Base-by-base conservation (phyloP, 1,140 invertebrate species). In the Neotoxoptera formosana region DNA sequence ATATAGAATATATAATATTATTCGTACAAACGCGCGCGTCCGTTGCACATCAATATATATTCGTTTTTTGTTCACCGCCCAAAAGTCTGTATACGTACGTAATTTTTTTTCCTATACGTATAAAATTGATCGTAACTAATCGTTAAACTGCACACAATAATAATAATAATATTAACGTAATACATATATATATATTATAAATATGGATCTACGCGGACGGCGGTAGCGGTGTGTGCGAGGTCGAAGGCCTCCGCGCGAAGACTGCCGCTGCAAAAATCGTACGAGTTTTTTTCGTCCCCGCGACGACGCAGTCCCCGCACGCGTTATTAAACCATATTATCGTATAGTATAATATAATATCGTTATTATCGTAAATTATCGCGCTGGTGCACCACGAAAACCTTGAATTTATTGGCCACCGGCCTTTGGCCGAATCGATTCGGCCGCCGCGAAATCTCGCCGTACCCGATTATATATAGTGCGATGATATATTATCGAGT, bases 41-140 rank as follows among this genome's bases (percentile, higher is more conserved):
- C 47, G 41, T 86, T 45, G 60, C 60, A 76, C 60, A 47, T 86
- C 8, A 45, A 47, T 9, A 48, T 86, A 47, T 9, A 48, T 86
- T 47, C 14, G 25, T 89, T 89, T 89, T 56, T 56, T 76, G 34
- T 89, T 51, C 9, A 89, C 23, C 48, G n/a, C n/a, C 34, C 7
- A 36, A 53, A n/a, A 89, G 51, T 89, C n/a, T 87, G 21, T n/a
- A n/a, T 47, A 83, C 3, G n/a, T 34, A 53, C 21, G 34, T 56
- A 56, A 7, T 91, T 45, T 83, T 36, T 48, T 83, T 92, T 41
- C n/a, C 8, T 81, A n/a, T n/a, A 25, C n/a, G 21, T 81, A n/a
- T n/a, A 25, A 92, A 92, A 92, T 92, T 92, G 91, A 48, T 83
- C 91, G 91, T 83, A 81, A 34, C 91, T 34, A 92, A 92, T 92